Percentiles rank a stretch among this genome's conserved stretches.
Conservation (phyloP, 2,797 vertebrate species). For the Knipowitschia caucasica region DNA sequence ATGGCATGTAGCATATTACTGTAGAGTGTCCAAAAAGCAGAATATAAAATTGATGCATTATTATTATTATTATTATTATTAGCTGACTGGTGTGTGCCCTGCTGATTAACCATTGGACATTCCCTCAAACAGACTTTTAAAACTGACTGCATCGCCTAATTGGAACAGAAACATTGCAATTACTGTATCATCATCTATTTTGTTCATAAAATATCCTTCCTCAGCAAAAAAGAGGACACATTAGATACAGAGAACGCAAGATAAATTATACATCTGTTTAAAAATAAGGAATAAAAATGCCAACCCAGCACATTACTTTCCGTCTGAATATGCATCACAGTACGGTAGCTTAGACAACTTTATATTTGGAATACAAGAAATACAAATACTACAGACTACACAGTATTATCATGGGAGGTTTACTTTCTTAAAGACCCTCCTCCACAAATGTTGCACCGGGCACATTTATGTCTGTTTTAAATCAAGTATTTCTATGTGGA, state of each 20-base stretch:
- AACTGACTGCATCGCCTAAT: background rate
- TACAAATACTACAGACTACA: no score
- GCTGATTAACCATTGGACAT: no score
- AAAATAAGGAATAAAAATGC: background rate
- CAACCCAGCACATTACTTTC: constrained; percentile 2
- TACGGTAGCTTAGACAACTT: no score
- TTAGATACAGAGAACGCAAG: background rate
- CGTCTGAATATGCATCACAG: background rate
- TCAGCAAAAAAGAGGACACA: background rate
- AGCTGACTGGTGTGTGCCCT: no score
- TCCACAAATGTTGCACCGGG: no score
- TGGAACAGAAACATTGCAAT: background rate
- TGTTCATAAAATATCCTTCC: background rate
- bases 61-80: no score
- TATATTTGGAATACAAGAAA: no score
- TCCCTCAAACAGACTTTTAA: background rate
- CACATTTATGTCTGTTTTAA: no score
- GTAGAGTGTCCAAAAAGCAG: no score
- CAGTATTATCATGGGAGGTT: no score
- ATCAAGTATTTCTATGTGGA: background rate
- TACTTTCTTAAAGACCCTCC: background rate
- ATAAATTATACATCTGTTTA: background rate
- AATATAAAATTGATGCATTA: no score
- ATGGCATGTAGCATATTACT: no score
- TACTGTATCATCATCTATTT: background rate